phyloP scores from a whole-genome alignment of 1,140 invertebrate species.

The Neuroterus valhalla region DNA sequence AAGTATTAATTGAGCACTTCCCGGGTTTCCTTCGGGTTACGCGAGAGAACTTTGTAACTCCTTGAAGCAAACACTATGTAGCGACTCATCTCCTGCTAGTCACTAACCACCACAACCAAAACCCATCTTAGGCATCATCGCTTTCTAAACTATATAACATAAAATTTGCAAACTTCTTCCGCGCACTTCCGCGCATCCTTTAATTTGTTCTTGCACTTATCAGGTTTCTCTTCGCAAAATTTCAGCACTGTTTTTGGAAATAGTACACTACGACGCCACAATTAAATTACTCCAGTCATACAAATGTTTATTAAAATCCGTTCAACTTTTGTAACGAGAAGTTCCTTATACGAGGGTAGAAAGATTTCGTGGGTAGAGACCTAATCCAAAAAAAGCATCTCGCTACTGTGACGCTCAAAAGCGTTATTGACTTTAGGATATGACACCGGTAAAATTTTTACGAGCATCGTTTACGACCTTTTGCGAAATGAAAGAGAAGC shows the following conservation, averaged over 20 bases:
- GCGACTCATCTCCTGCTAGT: neutral
- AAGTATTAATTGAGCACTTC: conserved; percentile 62
- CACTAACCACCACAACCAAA: neutral
- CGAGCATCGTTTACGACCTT: too few relatives aligned
- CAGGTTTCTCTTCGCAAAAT: neutral
- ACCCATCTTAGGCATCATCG: neutral
- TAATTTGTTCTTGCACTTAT: conserved; percentile 5
- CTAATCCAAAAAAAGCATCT: too few relatives aligned
- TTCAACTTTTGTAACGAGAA: too few relatives aligned
- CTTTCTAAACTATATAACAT: neutral
- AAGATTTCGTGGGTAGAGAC: too few relatives aligned
- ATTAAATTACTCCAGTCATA: too few relatives aligned
- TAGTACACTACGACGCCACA: neutral
- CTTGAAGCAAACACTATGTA: conserved; percentile 1
- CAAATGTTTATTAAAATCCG: too few relatives aligned
- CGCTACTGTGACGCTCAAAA: too few relatives aligned
- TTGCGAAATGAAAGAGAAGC: too few relatives aligned
- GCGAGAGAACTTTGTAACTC: conserved; percentile 35
- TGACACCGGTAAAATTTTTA: too few relatives aligned
- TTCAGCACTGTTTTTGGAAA: neutral
- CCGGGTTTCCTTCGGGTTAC: conserved; percentile 46
- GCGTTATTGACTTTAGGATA: too few relatives aligned
- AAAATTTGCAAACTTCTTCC: neutral
- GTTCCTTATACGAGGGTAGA: too few relatives aligned
- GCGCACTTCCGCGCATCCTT: neutral